Conservation (phyloP, 2,113 vertebrate species). For the Seriola quinqueradiata region DNA sequence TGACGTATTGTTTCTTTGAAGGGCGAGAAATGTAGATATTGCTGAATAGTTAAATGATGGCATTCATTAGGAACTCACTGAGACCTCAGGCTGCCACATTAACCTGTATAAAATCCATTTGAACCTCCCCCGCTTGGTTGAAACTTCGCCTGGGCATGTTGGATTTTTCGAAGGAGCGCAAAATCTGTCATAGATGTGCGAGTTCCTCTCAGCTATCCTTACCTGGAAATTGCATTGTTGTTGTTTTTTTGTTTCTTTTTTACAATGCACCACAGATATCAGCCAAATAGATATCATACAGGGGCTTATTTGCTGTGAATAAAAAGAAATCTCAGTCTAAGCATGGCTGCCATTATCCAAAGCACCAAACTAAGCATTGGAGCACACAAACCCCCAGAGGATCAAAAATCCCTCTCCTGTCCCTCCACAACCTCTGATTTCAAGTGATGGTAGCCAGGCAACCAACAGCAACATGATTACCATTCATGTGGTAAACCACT, state of each 20-base stretch:
- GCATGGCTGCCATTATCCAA: conserved; percentile 17
- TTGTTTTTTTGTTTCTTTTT: background rate
- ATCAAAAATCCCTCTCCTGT: conserved; percentile 29
- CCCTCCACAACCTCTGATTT: conserved; percentile 37
- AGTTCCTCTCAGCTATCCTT: conserved; percentile 15
- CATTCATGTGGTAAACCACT: conserved; percentile 64
- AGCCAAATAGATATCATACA: conserved; percentile 6
- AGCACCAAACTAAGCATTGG: conserved; percentile 7
- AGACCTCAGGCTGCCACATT: background rate
- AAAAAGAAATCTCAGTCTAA: background rate
- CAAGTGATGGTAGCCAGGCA: conserved; percentile 62
- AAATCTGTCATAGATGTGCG: conserved; percentile 39
- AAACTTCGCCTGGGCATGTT: conserved; percentile 32
- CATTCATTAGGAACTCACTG: background rate
- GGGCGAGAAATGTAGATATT: conserved; percentile 36
- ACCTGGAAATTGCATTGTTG: background rate
- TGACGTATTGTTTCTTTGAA: conserved; percentile 1
- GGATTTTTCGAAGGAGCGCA: conserved; percentile 37
- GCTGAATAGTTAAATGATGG: conserved; percentile 33
- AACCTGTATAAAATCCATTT: conserved; percentile 30
- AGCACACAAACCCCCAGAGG: conserved; percentile 13
- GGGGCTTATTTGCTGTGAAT: conserved; percentile 22
- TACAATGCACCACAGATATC: background rate
- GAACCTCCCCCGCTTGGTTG: background rate
- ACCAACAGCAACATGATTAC: conserved; percentile 45